phyloP scores from a whole-genome alignment of 2,888 invertebrate genomes.

The Tachina grossa region DNA sequence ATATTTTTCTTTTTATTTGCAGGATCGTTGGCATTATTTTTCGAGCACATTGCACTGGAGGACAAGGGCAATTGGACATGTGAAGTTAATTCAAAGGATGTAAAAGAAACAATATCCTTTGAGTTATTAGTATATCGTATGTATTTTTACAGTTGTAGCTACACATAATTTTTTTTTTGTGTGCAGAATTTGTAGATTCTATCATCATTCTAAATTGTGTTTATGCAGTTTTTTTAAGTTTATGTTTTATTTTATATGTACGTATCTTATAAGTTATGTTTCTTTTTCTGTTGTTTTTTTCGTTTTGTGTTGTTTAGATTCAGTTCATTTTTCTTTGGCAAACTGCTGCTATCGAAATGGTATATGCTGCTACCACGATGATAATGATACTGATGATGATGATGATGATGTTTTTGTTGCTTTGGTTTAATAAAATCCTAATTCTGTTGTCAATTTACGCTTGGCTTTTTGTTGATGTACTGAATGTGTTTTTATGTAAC shows the following conservation, averaged over 20 bases:
- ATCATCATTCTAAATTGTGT: slow-evolving; percentile 6
- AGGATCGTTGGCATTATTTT: slow-evolving; percentile 83
- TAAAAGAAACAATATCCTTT: slow-evolving; percentile 79
- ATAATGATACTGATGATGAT: not conserved
- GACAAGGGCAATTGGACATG: slow-evolving; percentile 84
- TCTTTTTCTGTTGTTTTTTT: slow-evolving; percentile 14
- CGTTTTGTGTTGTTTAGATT: not conserved
- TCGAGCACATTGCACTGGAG: slow-evolving; percentile 82
- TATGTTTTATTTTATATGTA: not conserved
- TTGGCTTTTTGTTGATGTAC: slow-evolving; percentile 47
- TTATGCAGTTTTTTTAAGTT: not conserved
- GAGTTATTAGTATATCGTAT: slow-evolving; percentile 83
- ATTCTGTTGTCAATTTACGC: slow-evolving; percentile 63
- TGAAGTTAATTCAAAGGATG: slow-evolving; percentile 77
- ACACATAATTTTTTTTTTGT: slow-evolving; percentile 9
- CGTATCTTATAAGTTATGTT: not conserved
- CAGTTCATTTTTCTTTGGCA: slow-evolving; percentile 23
- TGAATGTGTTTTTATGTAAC: slow-evolving; percentile 15
- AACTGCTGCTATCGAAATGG: slow-evolving; percentile 1
- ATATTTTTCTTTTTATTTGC: slow-evolving; percentile 16
- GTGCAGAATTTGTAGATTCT: slow-evolving; percentile 27
- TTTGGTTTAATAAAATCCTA: slow-evolving; percentile 54
- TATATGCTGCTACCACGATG: slow-evolving; percentile 8
- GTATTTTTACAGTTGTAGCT: slow-evolving; percentile 70
- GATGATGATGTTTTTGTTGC: slow-evolving; percentile 10